Evolutionary conservation across 64 coral and sea anemone species (phyloP), one percentile per base, ranked within the genome.

Genomic region (Stichodactyla helianthus): DNA sequence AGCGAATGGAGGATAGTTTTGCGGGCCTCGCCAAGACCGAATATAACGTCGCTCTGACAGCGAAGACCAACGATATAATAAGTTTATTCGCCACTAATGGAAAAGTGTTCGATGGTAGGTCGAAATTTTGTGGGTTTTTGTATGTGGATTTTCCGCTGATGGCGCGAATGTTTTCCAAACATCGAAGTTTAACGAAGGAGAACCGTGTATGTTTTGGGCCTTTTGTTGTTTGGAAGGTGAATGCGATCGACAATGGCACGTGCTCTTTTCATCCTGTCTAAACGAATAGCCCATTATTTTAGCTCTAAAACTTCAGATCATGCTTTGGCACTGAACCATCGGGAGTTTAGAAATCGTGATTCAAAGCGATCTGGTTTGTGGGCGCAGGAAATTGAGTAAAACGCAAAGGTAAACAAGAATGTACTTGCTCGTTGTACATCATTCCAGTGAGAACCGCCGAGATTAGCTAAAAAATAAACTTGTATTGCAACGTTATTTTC

Each of bases 1-100:
- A 84, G 15, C 7, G 15, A 63, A 84, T 84, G 83, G 83, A 84
- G 22, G 56, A 63, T 23, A 84, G 83, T 63, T 84, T 84, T 51
- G 52, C 59, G 12, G 27, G 53, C 11, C 83, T 84, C 31, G 54
- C 83, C 6, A 55, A 55, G 26, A 26, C 83, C 0, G 54, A 84
- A 25, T 84, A 61, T 31, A 25, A 84, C 1, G 20, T 51, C 52
- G 78, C 78, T 54, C 52, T 81, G 7, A 22, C 9, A 54, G 6
- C 50, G 15, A 81, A 81, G 78, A 81, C 78, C 0, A 51, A 81
- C 51, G 5, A 81, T 54, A 13, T 81, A 17, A 81, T 5, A 20
- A 81, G 4, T 22, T 53, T 54, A 20, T 81, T 81, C 78, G 1
- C 17, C 78, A 81, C 17, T 22, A 81, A 54, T 81, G 50, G 17